Evolutionary conservation across 2,113 vertebrate species (phyloP).

Genomic region (Onychostruthus taczanowskii): DNA sequence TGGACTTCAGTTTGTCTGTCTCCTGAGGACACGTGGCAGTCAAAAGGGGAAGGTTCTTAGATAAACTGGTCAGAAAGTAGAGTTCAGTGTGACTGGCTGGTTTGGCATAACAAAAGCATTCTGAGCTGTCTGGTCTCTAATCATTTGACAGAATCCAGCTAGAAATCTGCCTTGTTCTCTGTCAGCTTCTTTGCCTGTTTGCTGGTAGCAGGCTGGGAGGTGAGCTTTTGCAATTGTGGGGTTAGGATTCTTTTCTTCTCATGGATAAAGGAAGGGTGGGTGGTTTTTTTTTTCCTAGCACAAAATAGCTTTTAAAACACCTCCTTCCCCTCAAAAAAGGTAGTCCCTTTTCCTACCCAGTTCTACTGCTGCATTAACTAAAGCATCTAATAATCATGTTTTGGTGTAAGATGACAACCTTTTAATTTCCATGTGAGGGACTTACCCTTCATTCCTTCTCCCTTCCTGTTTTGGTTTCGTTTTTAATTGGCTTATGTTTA

Average conservation of each 20-base stretch:
- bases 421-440: not conserved
- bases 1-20: not conserved
- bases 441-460: not conserved
- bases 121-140: not conserved
- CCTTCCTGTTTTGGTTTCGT: not conserved
- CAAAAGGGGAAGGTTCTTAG: not conserved
- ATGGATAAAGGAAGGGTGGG: not conserved
- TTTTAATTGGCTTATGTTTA: conserved; percentile 18
- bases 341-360: not conserved
- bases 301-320: not conserved
- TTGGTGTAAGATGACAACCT: not conserved
- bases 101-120: not conserved
- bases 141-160: not conserved
- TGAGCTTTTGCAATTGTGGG: not conserved
- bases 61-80: not conserved
- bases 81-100: not conserved
- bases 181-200: not conserved
- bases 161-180: not conserved
- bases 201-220: not conserved
- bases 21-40: not conserved
- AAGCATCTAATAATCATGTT: not conserved
- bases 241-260: not conserved
- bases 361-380: not conserved
- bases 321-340: not conserved
- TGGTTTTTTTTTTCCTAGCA: not conserved